phyloP scores from a whole-genome alignment of 2,797 vertebrate species.

The Nyctalus aviator region DNA sequence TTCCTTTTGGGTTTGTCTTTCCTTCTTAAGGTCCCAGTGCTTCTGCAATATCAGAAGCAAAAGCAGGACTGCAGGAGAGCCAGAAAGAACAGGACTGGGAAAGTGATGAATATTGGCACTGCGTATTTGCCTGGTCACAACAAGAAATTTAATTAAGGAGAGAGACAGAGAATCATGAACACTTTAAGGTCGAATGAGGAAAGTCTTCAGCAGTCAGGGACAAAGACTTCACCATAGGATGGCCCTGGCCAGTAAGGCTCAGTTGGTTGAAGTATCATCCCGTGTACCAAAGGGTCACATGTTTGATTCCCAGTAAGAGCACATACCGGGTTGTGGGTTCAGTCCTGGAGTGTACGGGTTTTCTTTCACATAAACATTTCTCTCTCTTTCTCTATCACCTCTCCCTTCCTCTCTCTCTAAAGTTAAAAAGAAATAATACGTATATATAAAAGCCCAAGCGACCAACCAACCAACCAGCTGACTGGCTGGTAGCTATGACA shows the following conservation, averaged over 20 bases:
- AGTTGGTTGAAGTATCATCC: not conserved
- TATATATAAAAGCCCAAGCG: too few species aligned
- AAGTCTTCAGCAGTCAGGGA: not conserved
- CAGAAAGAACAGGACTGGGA: not conserved
- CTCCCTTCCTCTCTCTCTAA: not conserved
- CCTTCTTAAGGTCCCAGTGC: not conserved
- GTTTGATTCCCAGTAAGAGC: not conserved
- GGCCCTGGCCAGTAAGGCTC: not conserved
- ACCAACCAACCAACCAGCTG: too few species aligned
- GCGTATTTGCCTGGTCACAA: not conserved
- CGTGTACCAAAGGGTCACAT: not conserved
- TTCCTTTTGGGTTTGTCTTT: not conserved
- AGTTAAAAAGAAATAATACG: not conserved
- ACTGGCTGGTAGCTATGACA: too few species aligned
- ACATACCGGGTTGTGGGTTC: not conserved
- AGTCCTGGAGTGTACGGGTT: not conserved
- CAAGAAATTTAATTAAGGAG: not conserved
- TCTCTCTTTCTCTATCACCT: not conserved
- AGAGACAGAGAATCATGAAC: not conserved
- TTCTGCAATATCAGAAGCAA: not conserved
- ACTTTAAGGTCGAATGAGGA: not conserved
- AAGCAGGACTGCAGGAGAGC: not conserved
- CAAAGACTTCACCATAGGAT: not conserved
- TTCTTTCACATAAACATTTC: not conserved
- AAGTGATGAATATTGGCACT: not conserved